phyloP scores from a whole-genome alignment of 2,113 vertebrate genomes.

The Centropus bengalensis region DNA sequence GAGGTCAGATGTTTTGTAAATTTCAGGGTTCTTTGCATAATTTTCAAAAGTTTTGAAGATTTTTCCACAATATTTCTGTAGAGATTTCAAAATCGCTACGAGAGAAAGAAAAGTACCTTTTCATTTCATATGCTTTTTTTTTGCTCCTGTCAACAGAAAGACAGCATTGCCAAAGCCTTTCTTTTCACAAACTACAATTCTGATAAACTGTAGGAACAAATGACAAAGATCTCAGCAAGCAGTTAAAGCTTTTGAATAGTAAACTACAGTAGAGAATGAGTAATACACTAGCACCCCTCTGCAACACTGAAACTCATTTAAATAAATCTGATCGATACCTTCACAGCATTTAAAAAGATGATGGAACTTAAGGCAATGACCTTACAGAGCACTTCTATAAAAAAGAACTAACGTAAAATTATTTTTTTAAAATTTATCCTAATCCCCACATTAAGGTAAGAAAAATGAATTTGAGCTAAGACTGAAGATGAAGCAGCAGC shows the following conservation, averaged over 20 bases:
- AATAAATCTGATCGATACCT: background rate
- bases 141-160: background rate
- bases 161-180: background rate
- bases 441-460: background rate
- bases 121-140: background rate
- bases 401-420: background rate
- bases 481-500: slow-evolving; percentile 53
- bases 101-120: background rate
- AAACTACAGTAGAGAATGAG: background rate
- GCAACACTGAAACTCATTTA: background rate
- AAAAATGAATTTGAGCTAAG: slow-evolving; percentile 24
- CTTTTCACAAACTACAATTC: background rate
- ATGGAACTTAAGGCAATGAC: background rate
- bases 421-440: background rate
- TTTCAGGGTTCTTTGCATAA: background rate
- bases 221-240: background rate
- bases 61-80: background rate
- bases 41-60: background rate
- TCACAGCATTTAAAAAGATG: background rate
- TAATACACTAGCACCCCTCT: background rate
- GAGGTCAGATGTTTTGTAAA: background rate
- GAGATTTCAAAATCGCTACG: background rate
- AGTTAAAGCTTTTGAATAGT: background rate
- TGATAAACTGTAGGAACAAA: background rate
- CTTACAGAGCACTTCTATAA: background rate